Percentiles rank a stretch among this genome's conserved stretches.
Evolutionary conservation across 2,888 invertebrate genomes (phyloP).

Genomic region (Phragmatobia fuliginosa): DNA sequence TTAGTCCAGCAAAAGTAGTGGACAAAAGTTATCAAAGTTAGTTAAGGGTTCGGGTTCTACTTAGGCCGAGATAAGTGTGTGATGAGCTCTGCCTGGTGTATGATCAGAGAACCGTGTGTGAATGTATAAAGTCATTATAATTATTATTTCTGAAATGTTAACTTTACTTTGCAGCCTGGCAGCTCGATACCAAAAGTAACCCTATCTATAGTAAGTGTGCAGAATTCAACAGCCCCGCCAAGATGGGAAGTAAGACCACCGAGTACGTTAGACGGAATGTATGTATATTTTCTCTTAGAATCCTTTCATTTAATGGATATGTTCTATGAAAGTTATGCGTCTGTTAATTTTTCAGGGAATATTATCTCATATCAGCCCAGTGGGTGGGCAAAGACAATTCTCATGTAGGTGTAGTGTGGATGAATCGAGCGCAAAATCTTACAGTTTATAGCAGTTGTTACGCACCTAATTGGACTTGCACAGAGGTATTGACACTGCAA

Average conservation of each 20-base stretch:
- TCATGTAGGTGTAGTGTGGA: constrained; percentile 95
- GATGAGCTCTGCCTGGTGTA: not conserved
- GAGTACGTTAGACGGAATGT: constrained; percentile 92
- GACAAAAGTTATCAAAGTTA: too few relatives aligned
- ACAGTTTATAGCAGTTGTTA: constrained; percentile 95
- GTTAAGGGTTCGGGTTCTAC: too few relatives aligned
- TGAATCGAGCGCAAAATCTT: constrained; percentile 97
- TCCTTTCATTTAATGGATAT: not conserved
- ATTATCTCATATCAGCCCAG: constrained; percentile 96
- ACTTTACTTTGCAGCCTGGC: constrained; percentile 88
- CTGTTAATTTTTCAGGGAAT: constrained; percentile 88
- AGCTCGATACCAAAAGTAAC: constrained; percentile 94
- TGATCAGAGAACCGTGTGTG: not conserved
- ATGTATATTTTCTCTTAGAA: constrained; percentile 73
- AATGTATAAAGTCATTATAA: not conserved
- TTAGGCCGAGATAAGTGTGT: too few relatives aligned
- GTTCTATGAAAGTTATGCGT: not conserved
- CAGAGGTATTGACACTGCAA: constrained; percentile 87
- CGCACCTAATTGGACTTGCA: constrained; percentile 93
- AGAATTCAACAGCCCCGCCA: constrained; percentile 88
- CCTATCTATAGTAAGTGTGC: constrained; percentile 93
- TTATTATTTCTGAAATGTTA: not conserved
- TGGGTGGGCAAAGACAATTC: constrained; percentile 94
- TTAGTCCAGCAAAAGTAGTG: too few relatives aligned
- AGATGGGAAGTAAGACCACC: constrained; percentile 91